A percentile compares a stretch with the other conserved stretches of the same genome.
Evolutionary conservation across 2,113 vertebrate genomes (phyloP).

Genomic region (Cephalopterus ornatus): DNA sequence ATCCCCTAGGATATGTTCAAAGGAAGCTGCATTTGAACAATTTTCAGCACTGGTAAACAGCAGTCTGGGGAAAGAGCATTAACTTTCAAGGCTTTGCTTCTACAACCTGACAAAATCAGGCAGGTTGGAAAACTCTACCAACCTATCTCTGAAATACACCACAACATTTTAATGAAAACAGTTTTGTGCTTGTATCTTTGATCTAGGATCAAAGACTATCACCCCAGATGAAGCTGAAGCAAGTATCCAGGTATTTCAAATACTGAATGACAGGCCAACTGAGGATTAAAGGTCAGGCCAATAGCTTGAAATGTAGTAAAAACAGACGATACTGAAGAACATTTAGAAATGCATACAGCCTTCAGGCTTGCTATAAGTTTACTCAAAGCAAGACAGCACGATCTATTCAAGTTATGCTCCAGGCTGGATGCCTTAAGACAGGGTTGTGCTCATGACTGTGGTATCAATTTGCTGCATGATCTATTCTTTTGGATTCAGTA

Average conservation of each 20-base stretch:
- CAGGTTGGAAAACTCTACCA: constrained; percentile 10
- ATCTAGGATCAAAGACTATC: constrained; percentile 28
- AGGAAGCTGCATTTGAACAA: background rate
- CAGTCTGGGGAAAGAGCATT: background rate
- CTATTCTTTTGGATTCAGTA: background rate
- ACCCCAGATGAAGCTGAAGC: background rate
- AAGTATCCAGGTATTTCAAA: constrained; percentile 31
- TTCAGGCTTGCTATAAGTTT: constrained; percentile 23
- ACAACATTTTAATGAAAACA: constrained; percentile 30
- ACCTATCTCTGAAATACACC: background rate
- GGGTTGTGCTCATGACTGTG: background rate
- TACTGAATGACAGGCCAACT: background rate
- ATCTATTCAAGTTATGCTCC: background rate
- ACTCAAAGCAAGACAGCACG: background rate
- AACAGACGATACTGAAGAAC: constrained; percentile 6
- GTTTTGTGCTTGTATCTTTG: constrained; percentile 8
- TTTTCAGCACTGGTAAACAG: constrained; percentile 11
- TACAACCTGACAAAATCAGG: background rate
- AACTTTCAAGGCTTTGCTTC: background rate
- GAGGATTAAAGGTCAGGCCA: constrained; percentile 48
- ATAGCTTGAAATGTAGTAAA: background rate
- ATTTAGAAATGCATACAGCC: background rate
- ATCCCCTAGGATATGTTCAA: background rate
- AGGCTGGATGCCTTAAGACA: background rate
- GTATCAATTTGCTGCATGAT: background rate